phyloP scores from a whole-genome alignment of 2,113 vertebrate genomes.

The Dissostichus mawsoni region DNA sequence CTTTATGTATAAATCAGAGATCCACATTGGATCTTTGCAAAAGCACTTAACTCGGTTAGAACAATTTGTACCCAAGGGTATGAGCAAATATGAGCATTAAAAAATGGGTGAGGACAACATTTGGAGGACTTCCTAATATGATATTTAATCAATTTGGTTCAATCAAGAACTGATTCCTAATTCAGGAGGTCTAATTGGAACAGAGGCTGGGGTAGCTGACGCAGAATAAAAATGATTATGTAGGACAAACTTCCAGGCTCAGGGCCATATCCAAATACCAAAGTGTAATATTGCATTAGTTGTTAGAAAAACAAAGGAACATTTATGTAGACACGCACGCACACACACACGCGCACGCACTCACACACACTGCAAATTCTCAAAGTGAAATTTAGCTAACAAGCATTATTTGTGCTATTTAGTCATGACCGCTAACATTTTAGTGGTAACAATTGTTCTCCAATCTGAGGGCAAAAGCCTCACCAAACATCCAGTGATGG shows the following conservation, averaged over 20 bases:
- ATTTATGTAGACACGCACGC: slow-evolving; percentile 22
- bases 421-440: slow-evolving; percentile 16
- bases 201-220: slow-evolving; percentile 41
- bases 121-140: slow-evolving; percentile 67
- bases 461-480: slow-evolving; percentile 22
- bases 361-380: too few relatives aligned
- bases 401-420: slow-evolving; percentile 12
- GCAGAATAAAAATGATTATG: slow-evolving; percentile 51
- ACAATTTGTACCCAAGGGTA: slow-evolving; percentile 33
- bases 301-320: slow-evolving; percentile 43
- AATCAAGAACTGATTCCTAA: slow-evolving; percentile 72
- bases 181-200: slow-evolving; percentile 72
- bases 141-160: slow-evolving; percentile 75
- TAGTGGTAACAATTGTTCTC: background rate
- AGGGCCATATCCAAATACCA: slow-evolving; percentile 48
- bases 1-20: slow-evolving; percentile 43
- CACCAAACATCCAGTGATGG: slow-evolving; percentile 1
- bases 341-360: too few relatives aligned
- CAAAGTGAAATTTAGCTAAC: background rate
- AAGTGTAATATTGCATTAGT: slow-evolving; percentile 41
- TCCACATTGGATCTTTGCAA: slow-evolving; percentile 25
- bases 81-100: slow-evolving; percentile 33
- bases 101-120: slow-evolving; percentile 20
- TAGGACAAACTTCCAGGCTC: slow-evolving; percentile 49
- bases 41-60: slow-evolving; percentile 33